Conservation (phyloP, 2,797 vertebrate genomes). For the Petrocephalus schoutedeni region DNA sequence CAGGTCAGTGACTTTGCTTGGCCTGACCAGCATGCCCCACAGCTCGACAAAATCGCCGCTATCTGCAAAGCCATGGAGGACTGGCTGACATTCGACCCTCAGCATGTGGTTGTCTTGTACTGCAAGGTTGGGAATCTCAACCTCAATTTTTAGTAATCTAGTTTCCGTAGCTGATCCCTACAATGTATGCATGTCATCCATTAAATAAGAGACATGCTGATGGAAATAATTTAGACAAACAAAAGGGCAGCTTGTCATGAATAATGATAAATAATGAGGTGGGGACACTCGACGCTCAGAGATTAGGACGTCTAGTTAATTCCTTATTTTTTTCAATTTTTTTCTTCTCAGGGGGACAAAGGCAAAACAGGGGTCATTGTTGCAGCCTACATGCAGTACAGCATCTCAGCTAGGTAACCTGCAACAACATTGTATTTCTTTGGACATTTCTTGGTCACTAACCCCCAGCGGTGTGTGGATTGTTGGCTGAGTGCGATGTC, state of each 20-base stretch:
- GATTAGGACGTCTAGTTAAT: background rate
- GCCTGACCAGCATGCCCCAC: conserved; percentile 84
- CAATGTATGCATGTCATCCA: background rate
- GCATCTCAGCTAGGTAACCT: conserved; percentile 83
- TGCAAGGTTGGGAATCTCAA: conserved; percentile 70
- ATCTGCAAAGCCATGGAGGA: conserved; percentile 86
- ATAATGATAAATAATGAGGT: background rate
- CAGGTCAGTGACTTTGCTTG: conserved; percentile 88
- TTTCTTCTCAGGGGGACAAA: conserved; percentile 71
- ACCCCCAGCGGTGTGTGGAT: background rate
- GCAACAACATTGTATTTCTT: background rate
- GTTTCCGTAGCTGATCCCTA: background rate
- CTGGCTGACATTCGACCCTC: conserved; percentile 76
- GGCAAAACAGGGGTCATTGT: conserved; percentile 83
- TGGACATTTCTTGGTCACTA: background rate
- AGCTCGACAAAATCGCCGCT: conserved; percentile 81
- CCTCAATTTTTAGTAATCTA: background rate
- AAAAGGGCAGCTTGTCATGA: background rate
- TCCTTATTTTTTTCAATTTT: background rate
- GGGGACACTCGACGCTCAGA: no score
- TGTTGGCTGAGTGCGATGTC: background rate
- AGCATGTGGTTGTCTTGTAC: conserved; percentile 81
- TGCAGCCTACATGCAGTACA: conserved; percentile 90
- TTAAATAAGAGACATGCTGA: background rate
- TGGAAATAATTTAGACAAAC: background rate